Percentiles rank a stretch among this genome's conserved stretches.
phyloP scores from a whole-genome alignment of 2,888 invertebrate species.

The Endomychus coccineus region DNA sequence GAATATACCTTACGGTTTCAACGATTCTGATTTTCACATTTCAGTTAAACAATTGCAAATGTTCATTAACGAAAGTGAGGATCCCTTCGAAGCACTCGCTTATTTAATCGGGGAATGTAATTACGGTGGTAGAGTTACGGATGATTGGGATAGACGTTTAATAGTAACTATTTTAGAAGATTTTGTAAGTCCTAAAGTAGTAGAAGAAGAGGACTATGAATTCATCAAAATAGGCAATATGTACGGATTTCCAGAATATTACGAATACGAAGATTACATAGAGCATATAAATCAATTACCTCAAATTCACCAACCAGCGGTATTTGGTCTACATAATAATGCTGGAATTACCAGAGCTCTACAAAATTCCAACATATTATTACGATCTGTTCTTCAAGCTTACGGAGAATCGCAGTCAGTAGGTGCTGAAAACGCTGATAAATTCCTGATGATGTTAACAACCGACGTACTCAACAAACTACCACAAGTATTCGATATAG shows the following conservation, averaged over 20 bases:
- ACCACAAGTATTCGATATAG: slow-evolving; percentile 57
- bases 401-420: slow-evolving; percentile 44
- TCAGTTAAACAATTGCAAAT: slow-evolving; percentile 74
- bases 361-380: slow-evolving; percentile 62
- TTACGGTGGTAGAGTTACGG: slow-evolving; percentile 82
- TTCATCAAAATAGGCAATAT: slow-evolving; percentile 35
- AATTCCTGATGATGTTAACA: slow-evolving; percentile 57
- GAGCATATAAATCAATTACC: slow-evolving; percentile 71
- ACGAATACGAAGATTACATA: slow-evolving; percentile 65
- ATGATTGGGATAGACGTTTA: slow-evolving; percentile 75
- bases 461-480: slow-evolving; percentile 56
- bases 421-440: slow-evolving; percentile 58
- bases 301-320: slow-evolving; percentile 71
- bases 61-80: slow-evolving; percentile 72
- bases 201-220: slow-evolving; percentile 31
- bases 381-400: slow-evolving; percentile 66
- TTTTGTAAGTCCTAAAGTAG: slow-evolving; percentile 63
- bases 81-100: slow-evolving; percentile 75
- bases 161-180: slow-evolving; percentile 68
- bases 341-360: slow-evolving; percentile 84
- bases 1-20: slow-evolving; percentile 81
- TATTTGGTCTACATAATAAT: slow-evolving; percentile 84
- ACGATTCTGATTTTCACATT: slow-evolving; percentile 79
- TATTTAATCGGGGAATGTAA: slow-evolving; percentile 85
- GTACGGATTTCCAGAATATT: slow-evolving; percentile 64